phyloP scores from a whole-genome alignment of 2,797 vertebrate genomes.

The Paramormyrops hopkinsi region DNA sequence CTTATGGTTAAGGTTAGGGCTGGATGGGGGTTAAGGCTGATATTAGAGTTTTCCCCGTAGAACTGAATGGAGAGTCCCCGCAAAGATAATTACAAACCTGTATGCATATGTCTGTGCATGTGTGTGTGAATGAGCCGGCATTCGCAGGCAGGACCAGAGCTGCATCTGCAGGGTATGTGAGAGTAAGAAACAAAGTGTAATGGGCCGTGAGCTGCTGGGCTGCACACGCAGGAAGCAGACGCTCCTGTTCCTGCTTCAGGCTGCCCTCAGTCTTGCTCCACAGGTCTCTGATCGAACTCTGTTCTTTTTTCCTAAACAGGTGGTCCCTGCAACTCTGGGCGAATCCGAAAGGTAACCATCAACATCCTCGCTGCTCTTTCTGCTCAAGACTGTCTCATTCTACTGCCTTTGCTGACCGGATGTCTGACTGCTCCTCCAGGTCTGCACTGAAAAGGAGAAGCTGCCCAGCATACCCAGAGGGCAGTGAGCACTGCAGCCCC shows the following conservation, averaged over 20 bases:
- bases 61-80: no score
- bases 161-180: neutral
- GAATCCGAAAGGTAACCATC: slow-evolving; percentile 60
- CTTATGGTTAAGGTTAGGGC: no score
- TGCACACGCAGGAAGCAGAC: neutral
- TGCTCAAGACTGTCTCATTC: neutral
- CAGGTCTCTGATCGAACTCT: neutral
- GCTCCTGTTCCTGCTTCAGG: neutral
- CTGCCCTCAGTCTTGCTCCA: neutral
- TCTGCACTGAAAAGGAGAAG: slow-evolving; percentile 71
- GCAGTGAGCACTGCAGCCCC: slow-evolving; percentile 52
- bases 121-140: neutral
- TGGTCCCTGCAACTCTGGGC: slow-evolving; percentile 56
- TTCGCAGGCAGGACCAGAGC: neutral
- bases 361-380: neutral
- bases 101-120: neutral
- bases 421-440: slow-evolving; percentile 45
- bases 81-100: neutral
- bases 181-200: neutral
- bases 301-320: slow-evolving; percentile 53
- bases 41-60: no score
- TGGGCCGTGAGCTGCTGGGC: neutral
- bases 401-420: neutral
- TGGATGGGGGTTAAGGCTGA: no score
- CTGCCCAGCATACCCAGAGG: slow-evolving; percentile 65